Evolutionary conservation across 2,888 invertebrate genomes (phyloP).

Genomic region (Parnassius orleans): DNA sequence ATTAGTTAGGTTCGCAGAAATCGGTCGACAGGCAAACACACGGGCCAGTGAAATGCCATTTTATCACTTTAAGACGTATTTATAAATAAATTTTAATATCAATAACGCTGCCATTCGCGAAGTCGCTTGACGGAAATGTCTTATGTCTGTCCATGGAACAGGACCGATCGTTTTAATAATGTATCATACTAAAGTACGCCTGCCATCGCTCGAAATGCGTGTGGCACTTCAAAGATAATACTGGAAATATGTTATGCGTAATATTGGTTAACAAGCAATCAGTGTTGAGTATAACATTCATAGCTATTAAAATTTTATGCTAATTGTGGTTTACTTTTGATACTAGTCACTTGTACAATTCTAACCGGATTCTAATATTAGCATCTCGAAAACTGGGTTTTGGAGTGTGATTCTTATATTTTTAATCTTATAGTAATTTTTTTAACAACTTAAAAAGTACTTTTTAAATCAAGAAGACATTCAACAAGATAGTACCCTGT

Average conservation of each 20-base stretch:
- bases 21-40: constrained; percentile 58
- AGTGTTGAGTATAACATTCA: neutral
- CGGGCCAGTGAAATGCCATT: constrained; percentile 56
- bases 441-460: too few relatives aligned
- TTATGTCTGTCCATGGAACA: constrained; percentile 31
- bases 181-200: constrained; percentile 11
- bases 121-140: constrained; percentile 40
- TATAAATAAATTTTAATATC: constrained; percentile 58
- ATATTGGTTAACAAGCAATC: neutral
- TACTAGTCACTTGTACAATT: too few relatives aligned
- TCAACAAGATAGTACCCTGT: too few relatives aligned
- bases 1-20: constrained; percentile 73
- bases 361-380: too few relatives aligned
- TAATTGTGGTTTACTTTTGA: neutral
- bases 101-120: constrained; percentile 30
- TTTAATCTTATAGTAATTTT: too few relatives aligned
- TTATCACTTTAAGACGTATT: constrained; percentile 61
- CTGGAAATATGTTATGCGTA: constrained; percentile 8
- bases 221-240: constrained; percentile 17
- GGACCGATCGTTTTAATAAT: constrained; percentile 10
- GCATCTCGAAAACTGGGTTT: too few relatives aligned
- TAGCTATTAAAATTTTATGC: neutral
- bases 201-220: constrained; percentile 7
- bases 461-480: too few relatives aligned
- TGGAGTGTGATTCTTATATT: too few relatives aligned